Evolutionary conservation across 2,888 invertebrate species (phyloP).

Genomic region (Glaucopsyche alexis): DNA sequence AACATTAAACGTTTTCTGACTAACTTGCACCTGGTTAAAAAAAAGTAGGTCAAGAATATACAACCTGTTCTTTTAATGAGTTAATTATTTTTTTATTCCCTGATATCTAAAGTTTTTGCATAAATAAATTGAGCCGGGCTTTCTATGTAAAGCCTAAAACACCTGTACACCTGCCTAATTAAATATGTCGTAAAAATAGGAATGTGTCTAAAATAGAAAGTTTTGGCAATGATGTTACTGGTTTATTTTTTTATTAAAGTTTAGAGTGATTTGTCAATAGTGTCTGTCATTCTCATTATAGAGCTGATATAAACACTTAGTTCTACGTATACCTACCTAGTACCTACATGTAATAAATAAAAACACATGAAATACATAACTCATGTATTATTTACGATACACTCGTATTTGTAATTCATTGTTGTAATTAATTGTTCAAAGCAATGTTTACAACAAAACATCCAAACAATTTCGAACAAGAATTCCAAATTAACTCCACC

Average conservation of each 20-base stretch:
- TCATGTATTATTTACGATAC: not conserved
- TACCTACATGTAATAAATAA: no score
- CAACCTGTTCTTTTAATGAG: not conserved
- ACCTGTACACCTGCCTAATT: conserved; percentile 19
- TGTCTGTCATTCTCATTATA: no score
- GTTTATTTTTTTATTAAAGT: no score
- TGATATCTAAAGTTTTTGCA: conserved; percentile 20
- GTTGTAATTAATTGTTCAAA: not conserved
- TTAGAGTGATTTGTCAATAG: not conserved
- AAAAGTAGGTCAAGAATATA: conserved; percentile 8
- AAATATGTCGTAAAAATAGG: not conserved
- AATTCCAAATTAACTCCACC: no score
- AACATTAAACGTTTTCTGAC: not conserved
- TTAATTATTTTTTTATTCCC: not conserved
- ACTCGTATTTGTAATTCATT: not conserved
- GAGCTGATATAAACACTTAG: no score
- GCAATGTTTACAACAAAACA: not conserved
- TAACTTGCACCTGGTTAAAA: conserved; percentile 2
- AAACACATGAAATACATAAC: no score
- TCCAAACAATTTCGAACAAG: no score
- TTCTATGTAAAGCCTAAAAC: not conserved
- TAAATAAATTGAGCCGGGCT: not conserved
- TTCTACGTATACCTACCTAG: no score
- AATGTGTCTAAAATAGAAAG: conserved; percentile 9
- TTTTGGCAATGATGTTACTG: not conserved